Base-by-base conservation (phyloP, 2,888 invertebrate genomes). In the Blastobasis lacticolella region DNA sequence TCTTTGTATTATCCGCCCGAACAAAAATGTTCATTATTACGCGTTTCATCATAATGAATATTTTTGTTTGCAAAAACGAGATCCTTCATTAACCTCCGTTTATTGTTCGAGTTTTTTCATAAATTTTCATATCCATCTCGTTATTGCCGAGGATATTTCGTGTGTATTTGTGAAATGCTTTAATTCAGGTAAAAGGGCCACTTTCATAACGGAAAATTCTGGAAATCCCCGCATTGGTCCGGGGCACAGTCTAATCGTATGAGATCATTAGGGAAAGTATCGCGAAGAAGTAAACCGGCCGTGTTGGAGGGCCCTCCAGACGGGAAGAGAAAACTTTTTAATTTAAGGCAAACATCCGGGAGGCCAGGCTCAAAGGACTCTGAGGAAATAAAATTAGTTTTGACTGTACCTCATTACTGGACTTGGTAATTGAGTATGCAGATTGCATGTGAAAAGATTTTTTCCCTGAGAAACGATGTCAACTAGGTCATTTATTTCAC, bases 311-410 rank as follows among this genome's bases (percentile, higher is more conserved):
- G 54, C 66, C 68, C 72, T 75, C 59, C 67, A 72, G 71, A 70
- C 67, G 65, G 61, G 63, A 60, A 69, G 64, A 60, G 63, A 67
- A 74, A 82, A 81, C 73, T 82, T 83, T 83, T 82, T 78, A 81
- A 79, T 81, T 80, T 71, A 77, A 81, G 66, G 72, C 73, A 76
- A 81, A 79, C 75, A 77, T 78, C 71, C 67, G 67, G 60, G 73
- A 73, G 73, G 72, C 63, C 65, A 55, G 60, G 63, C 68, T 76
- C 75, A 78, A 81, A 80, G 73, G 71, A 73, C 66, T 66, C 59
- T 58, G 66, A 67, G 71, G 69, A 79, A 78, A 78, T 77, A 79
- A 79, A 81, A 79, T 75, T 75, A 75, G 75, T 75, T 77, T 69
- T 58, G 61, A 69, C 69, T 70, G 69, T 63, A 72, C 72, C 75